Base-by-base conservation (phyloP, 1,140 invertebrate species). In the Physella acuta region DNA sequence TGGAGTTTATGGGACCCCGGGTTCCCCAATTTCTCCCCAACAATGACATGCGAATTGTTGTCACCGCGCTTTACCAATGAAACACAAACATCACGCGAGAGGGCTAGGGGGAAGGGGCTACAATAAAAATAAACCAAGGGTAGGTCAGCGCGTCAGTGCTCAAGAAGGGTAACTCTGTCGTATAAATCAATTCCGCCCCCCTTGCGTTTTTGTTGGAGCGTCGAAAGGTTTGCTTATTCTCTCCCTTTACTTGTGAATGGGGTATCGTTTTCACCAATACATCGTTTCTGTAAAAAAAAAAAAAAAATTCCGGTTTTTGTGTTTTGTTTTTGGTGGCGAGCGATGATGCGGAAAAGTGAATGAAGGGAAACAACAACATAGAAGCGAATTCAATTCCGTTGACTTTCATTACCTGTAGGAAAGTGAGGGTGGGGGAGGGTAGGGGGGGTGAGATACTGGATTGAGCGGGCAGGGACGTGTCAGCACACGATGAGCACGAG, bases 131-230 rank as follows among this genome's bases (percentile, higher is more conserved):
- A n/a, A n/a, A n/a, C n/a, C n/a, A n/a, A n/a, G n/a, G 53, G 11
- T 55, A 55, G 53, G 26, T 28, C 53, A 28, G 2, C 3, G 53
- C 24, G 31, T 55, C 53, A 55, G 26, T 8, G 31, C 31, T 55
- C 53, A 55, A 55, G 53, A 30, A 55, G 53, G 26, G 53, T 55
- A 55, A 55, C 53, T 26, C 53, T 3, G 4, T 30, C 28, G 53
- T 14, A 55, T 30, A 30, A 55, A 55, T 55, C 53, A 24, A 55
- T 55, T 55, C 31, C 5, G 2, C 53, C 8, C n/a, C n/a, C n/a
- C n/a, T n/a, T n/a, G 53, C 26, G 53, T 28, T 55, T 55, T 55
- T 55, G n/a, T 30, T 55, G n/a, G 26, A 28, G n/a, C 31, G n/a
- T n/a, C n/a, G 53, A 55, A 55, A 55, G 31, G 2, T 4, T 30